These are phyloP conservation scores for Pithys albifrons DNA, from an alignment of 2,113 vertebrate genomes.

Conservation along the genomic window DNA sequence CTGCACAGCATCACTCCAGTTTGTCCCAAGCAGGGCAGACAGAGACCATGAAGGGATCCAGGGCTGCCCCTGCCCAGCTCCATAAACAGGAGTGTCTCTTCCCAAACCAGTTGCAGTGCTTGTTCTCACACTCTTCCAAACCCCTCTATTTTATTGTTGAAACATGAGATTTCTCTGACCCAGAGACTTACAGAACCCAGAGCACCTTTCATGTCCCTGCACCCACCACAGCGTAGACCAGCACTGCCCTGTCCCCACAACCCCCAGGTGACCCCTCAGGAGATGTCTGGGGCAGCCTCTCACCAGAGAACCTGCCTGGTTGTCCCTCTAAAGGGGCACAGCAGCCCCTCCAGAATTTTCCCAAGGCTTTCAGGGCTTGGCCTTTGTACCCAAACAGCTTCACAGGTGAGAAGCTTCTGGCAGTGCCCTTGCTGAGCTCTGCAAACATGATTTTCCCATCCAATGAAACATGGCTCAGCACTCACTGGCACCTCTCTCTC, in stretches of 20 bases:
- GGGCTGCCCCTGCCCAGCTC: background rate
- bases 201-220: background rate
- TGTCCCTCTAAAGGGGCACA: background rate
- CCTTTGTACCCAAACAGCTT: background rate
- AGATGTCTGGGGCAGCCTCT: background rate
- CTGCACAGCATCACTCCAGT: too few species aligned
- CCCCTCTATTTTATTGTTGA: background rate
- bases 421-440: background rate
- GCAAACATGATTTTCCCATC: fast-evolving
- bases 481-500: background rate
- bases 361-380: background rate
- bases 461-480: background rate
- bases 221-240: too few species aligned
- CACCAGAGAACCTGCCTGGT: background rate
- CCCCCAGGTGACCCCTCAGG: background rate
- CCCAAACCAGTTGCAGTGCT: background rate
- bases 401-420: background rate
- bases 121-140: background rate
- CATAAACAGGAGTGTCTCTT: background rate
- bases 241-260: background rate
- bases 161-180: background rate
- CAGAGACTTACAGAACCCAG: background rate
- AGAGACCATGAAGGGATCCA: background rate
- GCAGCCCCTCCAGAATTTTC: background rate
- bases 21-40: background rate